phyloP scores from a whole-genome alignment of 2,888 invertebrate species.

The Meandrusa payeni region DNA sequence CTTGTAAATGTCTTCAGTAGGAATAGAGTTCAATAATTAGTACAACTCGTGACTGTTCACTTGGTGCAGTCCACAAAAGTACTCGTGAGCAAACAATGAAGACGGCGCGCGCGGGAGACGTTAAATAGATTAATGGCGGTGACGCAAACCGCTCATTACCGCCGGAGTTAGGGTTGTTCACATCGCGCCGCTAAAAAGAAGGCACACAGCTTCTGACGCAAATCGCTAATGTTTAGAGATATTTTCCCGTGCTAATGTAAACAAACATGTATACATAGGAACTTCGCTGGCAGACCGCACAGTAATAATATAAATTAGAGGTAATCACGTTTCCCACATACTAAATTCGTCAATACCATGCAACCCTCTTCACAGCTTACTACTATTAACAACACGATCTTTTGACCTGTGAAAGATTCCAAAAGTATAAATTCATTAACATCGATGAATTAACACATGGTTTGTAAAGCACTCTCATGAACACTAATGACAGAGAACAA shows the following conservation, averaged over 20 bases:
- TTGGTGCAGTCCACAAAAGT: slow-evolving; percentile 22
- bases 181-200: slow-evolving; percentile 52
- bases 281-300: slow-evolving; percentile 1
- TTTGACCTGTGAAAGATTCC: too few relatives aligned
- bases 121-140: slow-evolving; percentile 48
- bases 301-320: slow-evolving; percentile 9
- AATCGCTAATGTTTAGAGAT: slow-evolving; percentile 30
- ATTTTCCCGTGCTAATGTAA: slow-evolving; percentile 12
- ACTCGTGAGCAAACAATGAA: slow-evolving; percentile 42
- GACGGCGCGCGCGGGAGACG: slow-evolving; percentile 28
- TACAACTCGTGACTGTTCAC: slow-evolving; percentile 25
- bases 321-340: neutral
- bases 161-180: slow-evolving; percentile 50
- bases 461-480: neutral
- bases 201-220: slow-evolving; percentile 63
- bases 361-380: too few relatives aligned
- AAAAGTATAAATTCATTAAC: neutral
- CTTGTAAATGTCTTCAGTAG: too few relatives aligned
- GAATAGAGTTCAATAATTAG: too few relatives aligned
- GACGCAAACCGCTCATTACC: slow-evolving; percentile 49
- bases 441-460: neutral
- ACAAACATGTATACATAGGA: slow-evolving; percentile 6
- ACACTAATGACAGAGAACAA: neutral
- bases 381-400: too few relatives aligned
- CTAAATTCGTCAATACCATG: too few relatives aligned